Base-by-base conservation (phyloP, 2,797 vertebrate species). In the Leptodactylus fallax region DNA sequence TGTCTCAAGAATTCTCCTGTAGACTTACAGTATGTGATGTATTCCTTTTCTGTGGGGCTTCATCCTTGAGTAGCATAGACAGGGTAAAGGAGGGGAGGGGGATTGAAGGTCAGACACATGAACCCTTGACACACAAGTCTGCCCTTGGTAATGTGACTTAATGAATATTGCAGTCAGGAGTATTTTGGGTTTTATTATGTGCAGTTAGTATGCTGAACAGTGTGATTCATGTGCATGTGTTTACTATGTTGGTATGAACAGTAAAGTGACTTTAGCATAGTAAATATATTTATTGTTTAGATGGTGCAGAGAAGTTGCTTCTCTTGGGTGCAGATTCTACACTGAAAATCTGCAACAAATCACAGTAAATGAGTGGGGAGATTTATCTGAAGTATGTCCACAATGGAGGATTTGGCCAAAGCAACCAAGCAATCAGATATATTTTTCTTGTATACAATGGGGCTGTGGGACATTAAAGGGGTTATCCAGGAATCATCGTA, bases 81-180 rank as follows among this genome's bases (percentile, higher is more conserved):
- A 79, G 10, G 78, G 25, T 19, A 60, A 36, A 60, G 78, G 25
- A 25, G 53, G 63, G 36, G 49, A 25, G 23, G 63, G 36, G 49
- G 51, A 21, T 71, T 71, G 65, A 69, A 55, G 7, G 23, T 53
- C 81, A 83, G 81, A 69, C 81, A 71, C 67, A 21, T 83, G 23
- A 83, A 83, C 49, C 71, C 25, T 56, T 56, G 81, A 71, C 65
- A 55, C 65, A 71, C 14, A 36, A 53, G 63, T 71, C 63, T 67
- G 61, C 80, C 81, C 65, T 53, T 65, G 61, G 23, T 58, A 71
- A 82, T 55, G 51, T 56, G 51, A 71, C 19, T 19, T 82, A 82
- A 51, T 51, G 14, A 49, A 67, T n/a, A 69, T 53, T 55, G 56
- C 65, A 25, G 63, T 83, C 51, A 71, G 6, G 45, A 71, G 47